These are phyloP conservation scores for Parauchenoglanis ngamensis DNA, from an alignment of 2,797 vertebrate species.

Conservation along the genomic window DNA sequence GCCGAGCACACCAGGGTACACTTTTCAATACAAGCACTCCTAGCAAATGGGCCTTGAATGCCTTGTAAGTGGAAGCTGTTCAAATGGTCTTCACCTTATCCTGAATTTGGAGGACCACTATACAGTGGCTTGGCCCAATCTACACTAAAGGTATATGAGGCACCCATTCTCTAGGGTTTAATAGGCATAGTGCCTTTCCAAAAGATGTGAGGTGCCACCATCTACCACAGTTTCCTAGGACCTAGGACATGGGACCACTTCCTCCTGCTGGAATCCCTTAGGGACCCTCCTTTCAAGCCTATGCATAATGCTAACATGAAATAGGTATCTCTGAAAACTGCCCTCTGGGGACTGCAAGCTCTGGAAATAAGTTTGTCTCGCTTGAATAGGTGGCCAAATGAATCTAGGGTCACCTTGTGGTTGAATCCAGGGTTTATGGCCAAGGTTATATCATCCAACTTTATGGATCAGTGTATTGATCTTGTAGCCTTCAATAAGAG, in stretches of 20 bases:
- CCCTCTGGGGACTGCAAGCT: background rate
- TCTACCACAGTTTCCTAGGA: background rate
- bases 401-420: background rate
- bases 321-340: background rate
- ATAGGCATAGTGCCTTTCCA: background rate
- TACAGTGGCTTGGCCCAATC: background rate
- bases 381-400: background rate
- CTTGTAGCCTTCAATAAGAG: background rate
- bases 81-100: background rate
- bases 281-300: background rate
- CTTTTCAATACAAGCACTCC: background rate
- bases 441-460: background rate
- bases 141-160: background rate
- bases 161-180: background rate
- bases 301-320: background rate
- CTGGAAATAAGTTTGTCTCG: background rate
- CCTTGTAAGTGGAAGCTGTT: background rate
- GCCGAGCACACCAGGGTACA: background rate
- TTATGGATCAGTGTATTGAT: conserved; percentile 7
- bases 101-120: background rate
- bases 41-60: background rate
- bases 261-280: background rate
- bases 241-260: background rate
- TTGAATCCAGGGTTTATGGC: background rate
- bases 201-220: background rate